Evolutionary conservation across 92 coral and sea anemone species (phyloP).

Genomic region (Anthopleura xanthogrammica): DNA sequence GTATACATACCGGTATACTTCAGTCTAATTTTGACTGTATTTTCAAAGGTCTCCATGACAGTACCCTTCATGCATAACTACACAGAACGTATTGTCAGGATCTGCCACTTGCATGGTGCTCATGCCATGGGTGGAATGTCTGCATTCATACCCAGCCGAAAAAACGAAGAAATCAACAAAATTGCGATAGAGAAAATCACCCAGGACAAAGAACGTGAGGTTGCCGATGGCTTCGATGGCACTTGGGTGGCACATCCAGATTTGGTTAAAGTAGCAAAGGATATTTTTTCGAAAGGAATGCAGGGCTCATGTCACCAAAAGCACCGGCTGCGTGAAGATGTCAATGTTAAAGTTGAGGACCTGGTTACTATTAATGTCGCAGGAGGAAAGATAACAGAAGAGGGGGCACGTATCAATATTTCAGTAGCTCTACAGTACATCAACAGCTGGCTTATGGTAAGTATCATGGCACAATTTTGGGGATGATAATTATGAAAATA

Average conservation of each 20-base stretch:
- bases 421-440: slow-evolving; percentile 83
- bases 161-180: slow-evolving; percentile 81
- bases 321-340: slow-evolving; percentile 95
- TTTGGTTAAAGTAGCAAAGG: slow-evolving; percentile 81
- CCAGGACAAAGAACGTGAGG: slow-evolving; percentile 94
- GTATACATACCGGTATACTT: not conserved
- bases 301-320: slow-evolving; percentile 87
- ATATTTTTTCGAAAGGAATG: slow-evolving; percentile 78
- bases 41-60: slow-evolving; percentile 79
- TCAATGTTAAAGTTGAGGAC: slow-evolving; percentile 91
- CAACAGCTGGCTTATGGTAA: slow-evolving; percentile 91
- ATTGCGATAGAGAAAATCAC: slow-evolving; percentile 84
- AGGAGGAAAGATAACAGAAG: slow-evolving; percentile 89
- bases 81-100: slow-evolving; percentile 93
- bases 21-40: not conserved
- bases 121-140: slow-evolving; percentile 99
- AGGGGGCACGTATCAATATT: slow-evolving; percentile 76
- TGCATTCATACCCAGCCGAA: slow-evolving; percentile 94
- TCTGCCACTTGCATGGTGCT: slow-evolving; percentile 94
- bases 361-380: slow-evolving; percentile 68
- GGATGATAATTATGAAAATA: too few species aligned
- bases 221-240: slow-evolving; percentile 97
- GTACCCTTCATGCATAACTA: slow-evolving; percentile 95
- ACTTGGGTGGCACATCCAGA: slow-evolving; percentile 99
- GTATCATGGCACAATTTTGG: not conserved